Evolutionary conservation across 2,113 vertebrate species (phyloP), one percentile per base, ranked within the genome.

Genomic region (Osmerus eperlanus): DNA sequence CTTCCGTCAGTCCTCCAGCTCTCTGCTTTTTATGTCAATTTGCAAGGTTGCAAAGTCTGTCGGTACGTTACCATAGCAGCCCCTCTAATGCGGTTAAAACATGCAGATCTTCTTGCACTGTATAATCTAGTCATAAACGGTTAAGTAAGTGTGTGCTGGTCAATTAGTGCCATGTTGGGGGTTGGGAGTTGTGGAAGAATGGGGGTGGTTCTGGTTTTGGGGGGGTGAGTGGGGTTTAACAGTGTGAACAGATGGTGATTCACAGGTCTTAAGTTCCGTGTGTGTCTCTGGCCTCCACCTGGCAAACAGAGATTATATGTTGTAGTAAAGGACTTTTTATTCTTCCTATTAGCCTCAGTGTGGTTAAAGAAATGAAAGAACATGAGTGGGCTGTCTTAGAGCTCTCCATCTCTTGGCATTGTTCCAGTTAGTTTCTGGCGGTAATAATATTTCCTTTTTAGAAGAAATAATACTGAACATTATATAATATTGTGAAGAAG

Each of bases 201-300:
- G 41, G 41, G 41, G 41, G 41, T 47, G 41, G 41, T 47, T 11
- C 8, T 47, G 41, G 41, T 1, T 47, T 47, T 11, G 41, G 41
- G 41, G 28, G 56, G 55, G 23, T 71, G 54, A 65, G 59, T 29
- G 76, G 74, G 87, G 58, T 87, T 87, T 81, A 85, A 68, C 83
- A 13, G 52, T 3, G 76, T 76, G 87, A 88, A 78, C 90, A 92
- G 89, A 91, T 93, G 88, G 90, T 81, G 87, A 83, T 89, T 91
- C 88, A 87, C 71, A 78, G 84, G 83, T 75, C 82, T 87, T 87
- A 85, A 73, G 77, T 84, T 86, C 80, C 72, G 72, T 51, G 66
- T 65, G 78, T 70, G 60, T 82, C 72, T 61, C 55, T 28, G n/a
- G 53, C 52, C 25, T 59, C 65, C 71, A 72, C 65, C 74, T 67